Evolutionary conservation across 2,888 invertebrate genomes (phyloP).

Genomic region (Scaeva pyrastri): DNA sequence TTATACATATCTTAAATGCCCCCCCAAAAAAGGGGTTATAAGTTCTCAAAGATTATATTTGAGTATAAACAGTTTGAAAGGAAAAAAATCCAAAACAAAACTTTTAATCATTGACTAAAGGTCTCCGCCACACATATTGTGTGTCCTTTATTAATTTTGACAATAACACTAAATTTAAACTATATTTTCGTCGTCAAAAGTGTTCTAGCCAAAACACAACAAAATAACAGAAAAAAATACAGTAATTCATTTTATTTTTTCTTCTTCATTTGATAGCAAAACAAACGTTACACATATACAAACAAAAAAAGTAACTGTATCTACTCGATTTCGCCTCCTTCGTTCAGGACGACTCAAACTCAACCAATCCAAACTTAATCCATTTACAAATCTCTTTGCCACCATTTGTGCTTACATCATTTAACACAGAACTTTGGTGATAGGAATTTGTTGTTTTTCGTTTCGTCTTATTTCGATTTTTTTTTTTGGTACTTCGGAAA

Average conservation of each 20-base stretch:
- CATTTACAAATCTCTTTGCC: constrained; percentile 52
- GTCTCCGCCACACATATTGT: too few relatives aligned
- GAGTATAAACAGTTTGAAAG: too few relatives aligned
- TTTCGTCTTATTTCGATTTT: not conserved
- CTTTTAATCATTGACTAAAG: too few relatives aligned
- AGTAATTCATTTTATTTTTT: not conserved
- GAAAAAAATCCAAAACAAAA: too few relatives aligned
- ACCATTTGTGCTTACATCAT: constrained; percentile 53
- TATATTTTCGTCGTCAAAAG: not conserved
- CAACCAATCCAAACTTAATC: constrained; percentile 50
- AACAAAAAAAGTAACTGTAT: not conserved
- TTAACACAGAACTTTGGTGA: constrained; percentile 47
- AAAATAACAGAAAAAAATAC: not conserved
- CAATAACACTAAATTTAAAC: not conserved
- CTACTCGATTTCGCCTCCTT: constrained; percentile 4
- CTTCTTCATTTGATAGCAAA: not conserved
- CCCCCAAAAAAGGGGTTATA: too few relatives aligned
- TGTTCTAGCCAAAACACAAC: not conserved
- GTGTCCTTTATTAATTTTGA: not conserved
- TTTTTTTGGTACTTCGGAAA: not conserved
- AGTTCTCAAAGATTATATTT: too few relatives aligned
- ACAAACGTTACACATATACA: not conserved
- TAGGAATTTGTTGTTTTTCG: constrained; percentile 27
- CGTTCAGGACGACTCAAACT: constrained; percentile 14
- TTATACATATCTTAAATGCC: too few relatives aligned